Conservation (phyloP, 2,113 vertebrate genomes). For the Danionella cerebrum region DNA sequence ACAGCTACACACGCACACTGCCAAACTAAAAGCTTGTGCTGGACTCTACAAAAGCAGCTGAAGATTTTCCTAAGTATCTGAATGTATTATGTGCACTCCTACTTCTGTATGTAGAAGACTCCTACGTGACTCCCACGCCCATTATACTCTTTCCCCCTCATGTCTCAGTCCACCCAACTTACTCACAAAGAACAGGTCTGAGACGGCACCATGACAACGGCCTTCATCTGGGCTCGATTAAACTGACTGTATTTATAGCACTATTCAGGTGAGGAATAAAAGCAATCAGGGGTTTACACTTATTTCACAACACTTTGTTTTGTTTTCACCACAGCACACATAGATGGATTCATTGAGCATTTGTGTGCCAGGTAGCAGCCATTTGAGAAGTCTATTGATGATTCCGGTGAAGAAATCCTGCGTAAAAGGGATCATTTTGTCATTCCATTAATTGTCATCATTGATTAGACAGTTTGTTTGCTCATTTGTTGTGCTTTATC, state of each 20-base stretch:
- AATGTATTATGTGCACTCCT: not conserved
- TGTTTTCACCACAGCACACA: too few relatives aligned
- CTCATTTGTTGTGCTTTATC: too few relatives aligned
- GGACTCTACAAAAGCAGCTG: not conserved
- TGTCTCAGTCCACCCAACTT: not conserved
- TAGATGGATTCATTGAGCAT: too few relatives aligned
- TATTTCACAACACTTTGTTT: not conserved
- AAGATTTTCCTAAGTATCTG: not conserved
- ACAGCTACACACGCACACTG: not conserved
- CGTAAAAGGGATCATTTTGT: too few relatives aligned
- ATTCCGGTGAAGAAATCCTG: too few relatives aligned
- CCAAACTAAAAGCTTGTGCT: not conserved
- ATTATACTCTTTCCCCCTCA: not conserved
- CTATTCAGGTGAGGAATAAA: not conserved
- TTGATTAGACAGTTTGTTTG: too few relatives aligned
- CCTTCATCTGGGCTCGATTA: not conserved
- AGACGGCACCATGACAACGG: constrained; percentile 1
- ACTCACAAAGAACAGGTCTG: not conserved
- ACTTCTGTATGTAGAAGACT: not conserved
- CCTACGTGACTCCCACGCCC: not conserved
- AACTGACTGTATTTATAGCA: not conserved
- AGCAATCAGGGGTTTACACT: not conserved
- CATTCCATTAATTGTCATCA: too few relatives aligned
- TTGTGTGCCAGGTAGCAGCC: not conserved
- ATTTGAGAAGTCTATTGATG: not conserved